Base-by-base conservation (phyloP, 2,797 vertebrate species). In the Vespertilio murinus region DNA sequence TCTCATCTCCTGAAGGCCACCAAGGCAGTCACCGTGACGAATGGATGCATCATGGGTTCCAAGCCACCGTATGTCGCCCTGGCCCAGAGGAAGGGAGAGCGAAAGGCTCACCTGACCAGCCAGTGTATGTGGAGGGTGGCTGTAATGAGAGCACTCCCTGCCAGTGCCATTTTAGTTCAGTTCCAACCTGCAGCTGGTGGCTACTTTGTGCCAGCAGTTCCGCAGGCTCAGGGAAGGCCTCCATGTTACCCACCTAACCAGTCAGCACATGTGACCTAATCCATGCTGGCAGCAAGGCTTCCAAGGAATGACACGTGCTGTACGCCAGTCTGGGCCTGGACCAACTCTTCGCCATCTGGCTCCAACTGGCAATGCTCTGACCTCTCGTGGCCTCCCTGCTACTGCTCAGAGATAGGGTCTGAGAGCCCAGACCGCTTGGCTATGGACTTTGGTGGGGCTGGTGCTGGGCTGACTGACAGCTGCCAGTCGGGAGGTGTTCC, bases 81-180 rank as follows among this genome's bases (percentile, higher is more conserved):
- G 5, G 99, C 99, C 1, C 99, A 99, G 95, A 99, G 99, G 97
- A 99, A 99, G 95, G 99, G 99, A 81, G 99, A 99, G 97, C 98
- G 99, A 47, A 99, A 99, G 97, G 99, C 99, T 93, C 99, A 99
- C 88, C 98, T 99, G 45, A 99, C 99, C 74, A 99, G 99, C 96
- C 99, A 99, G 98, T 99, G 99, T 97, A 99, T 99, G 99, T 99
- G 99, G 97, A 99, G 99, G 23, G 99, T 99, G 5, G 99, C 99
- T 8, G 99, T 99, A 61, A 99, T 99, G 99, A 98, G 99, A 91
- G 99, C 99, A n/a, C 98, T 99, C 98, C 99, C 99, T 0, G 99
- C 99, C 89, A 99, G 99, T 18, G 98, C 99, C 75, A 99, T 99
- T 98, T 99, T 99, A 95, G 99, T 99, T 95, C 99, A 99, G 98